Conservation (phyloP, 2,888 invertebrate species). For the Cinara cedri region DNA sequence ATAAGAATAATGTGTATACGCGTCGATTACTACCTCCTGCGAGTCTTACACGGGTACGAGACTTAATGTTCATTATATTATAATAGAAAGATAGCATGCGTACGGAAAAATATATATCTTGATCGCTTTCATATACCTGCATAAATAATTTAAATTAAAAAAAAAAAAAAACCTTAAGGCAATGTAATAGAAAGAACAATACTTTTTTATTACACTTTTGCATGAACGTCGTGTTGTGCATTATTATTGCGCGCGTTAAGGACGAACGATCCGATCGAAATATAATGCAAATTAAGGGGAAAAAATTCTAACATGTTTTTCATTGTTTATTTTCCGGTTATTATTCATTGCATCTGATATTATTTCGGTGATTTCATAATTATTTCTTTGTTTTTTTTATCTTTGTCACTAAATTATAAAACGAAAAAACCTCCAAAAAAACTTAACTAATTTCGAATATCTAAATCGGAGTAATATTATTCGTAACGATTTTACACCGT, state of each 20-base stretch:
- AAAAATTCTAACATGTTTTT: too few species aligned
- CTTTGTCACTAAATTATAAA: background rate
- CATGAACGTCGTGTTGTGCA: constrained; percentile 5
- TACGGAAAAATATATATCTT: constrained; percentile 1
- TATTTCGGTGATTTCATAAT: background rate
- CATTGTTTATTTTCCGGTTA: background rate
- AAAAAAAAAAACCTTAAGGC: background rate
- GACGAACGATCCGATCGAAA: background rate
- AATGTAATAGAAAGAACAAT: constrained; percentile 5
- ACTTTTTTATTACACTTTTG: constrained; percentile 26
- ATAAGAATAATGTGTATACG: background rate
- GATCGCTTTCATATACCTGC: background rate
- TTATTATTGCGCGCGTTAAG: background rate
- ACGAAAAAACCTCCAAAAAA: too few species aligned
- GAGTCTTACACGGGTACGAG: too few species aligned
- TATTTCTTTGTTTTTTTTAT: background rate
- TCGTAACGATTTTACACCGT: too few species aligned
- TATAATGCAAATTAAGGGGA: constrained; percentile 12
- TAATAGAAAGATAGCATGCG: constrained; percentile 13
- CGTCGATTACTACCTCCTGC: background rate
- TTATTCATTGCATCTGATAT: background rate
- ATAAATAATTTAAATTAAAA: constrained; percentile 5
- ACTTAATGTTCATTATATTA: background rate
- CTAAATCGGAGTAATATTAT: too few species aligned
- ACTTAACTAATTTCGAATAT: too few species aligned